Percentiles rank a stretch among this genome's conserved stretches.
phyloP scores from a whole-genome alignment of 2,797 vertebrate species.

The Catostomus latipinnis region DNA sequence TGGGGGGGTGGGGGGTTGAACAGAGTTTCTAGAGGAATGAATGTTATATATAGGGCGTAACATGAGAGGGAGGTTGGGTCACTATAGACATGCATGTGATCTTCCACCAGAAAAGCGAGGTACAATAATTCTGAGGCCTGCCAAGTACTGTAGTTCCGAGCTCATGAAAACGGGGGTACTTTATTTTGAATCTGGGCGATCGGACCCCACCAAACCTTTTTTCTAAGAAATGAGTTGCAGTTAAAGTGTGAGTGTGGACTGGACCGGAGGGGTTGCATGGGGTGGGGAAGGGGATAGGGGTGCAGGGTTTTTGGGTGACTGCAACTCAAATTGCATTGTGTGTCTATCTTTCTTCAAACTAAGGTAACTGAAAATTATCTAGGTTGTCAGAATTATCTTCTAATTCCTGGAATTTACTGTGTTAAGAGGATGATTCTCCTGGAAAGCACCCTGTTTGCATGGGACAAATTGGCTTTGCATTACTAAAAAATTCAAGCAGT shows the following conservation, averaged over 20 bases:
- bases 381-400: not conserved
- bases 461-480: not conserved
- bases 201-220: slow-evolving; percentile 52
- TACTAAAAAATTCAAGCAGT: not conserved
- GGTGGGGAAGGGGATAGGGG: slow-evolving; percentile 10
- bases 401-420: not conserved
- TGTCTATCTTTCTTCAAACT: not conserved
- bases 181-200: slow-evolving; percentile 68
- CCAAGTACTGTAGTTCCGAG: slow-evolving; percentile 55
- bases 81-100: slow-evolving; percentile 82
- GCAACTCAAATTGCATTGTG: slow-evolving; percentile 17
- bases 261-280: not conserved
- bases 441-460: not conserved
- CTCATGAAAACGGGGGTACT: slow-evolving; percentile 62
- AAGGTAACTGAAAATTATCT: not conserved
- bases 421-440: not conserved
- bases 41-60: slow-evolving; percentile 96
- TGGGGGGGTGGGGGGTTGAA: slow-evolving; percentile 73
- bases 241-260: slow-evolving; percentile 15
- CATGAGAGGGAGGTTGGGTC: slow-evolving; percentile 92
- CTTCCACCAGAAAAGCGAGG: slow-evolving; percentile 79
- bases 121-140: slow-evolving; percentile 69
- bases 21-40: slow-evolving; percentile 80
- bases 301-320: slow-evolving; percentile 1
- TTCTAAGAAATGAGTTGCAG: slow-evolving; percentile 56